A percentile compares a stretch with the other conserved stretches of the same genome.
Conservation (phyloP, 1,140 invertebrate genomes). For the Drosophila kanapiae region DNA sequence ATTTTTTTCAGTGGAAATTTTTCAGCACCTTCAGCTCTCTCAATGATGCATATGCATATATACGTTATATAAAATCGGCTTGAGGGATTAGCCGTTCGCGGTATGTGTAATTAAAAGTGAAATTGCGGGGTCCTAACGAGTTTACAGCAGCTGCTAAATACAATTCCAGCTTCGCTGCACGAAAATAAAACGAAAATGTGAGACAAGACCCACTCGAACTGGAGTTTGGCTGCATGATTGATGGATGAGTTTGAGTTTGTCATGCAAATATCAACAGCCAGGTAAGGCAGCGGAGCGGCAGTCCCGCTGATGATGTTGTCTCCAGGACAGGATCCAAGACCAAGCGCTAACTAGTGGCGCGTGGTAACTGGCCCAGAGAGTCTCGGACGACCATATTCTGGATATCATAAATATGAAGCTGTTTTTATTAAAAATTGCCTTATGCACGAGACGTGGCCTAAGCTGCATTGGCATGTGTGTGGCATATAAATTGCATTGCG, state of each 20-base stretch:
- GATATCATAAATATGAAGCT: conserved; percentile 82
- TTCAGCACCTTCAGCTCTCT: conserved; percentile 23
- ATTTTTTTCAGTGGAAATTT: conserved; percentile 5
- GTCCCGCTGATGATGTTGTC: conserved; percentile 51
- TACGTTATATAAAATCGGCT: conserved; percentile 64
- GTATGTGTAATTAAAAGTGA: conserved; percentile 75
- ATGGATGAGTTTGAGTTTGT: conserved; percentile 83
- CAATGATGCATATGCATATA: conserved; percentile 28
- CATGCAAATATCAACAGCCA: conserved; percentile 79
- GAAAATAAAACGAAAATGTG: conserved; percentile 15
- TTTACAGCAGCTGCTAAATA: conserved; percentile 52
- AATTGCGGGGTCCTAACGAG: conserved; percentile 75
- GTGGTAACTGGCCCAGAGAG: conserved; percentile 56
- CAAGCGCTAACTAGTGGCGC: conserved; percentile 71
- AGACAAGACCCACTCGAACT: conserved; percentile 33
- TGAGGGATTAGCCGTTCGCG: conserved; percentile 60
- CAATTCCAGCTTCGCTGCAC: conserved; percentile 19
- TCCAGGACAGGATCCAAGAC: conserved; percentile 20
- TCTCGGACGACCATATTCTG: conserved; percentile 59
- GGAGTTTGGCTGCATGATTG: conserved; percentile 68
- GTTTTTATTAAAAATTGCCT: conserved; percentile 82
- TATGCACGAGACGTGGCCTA: conserved; percentile 50
- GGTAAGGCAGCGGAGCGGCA: conserved; percentile 8
- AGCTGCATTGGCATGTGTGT: conserved; percentile 72
- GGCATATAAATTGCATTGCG: conserved; percentile 81